Evolutionary conservation across 1,140 invertebrate species (phyloP), one percentile per base, ranked within the genome.

Genomic region (Pissodes strobi): DNA sequence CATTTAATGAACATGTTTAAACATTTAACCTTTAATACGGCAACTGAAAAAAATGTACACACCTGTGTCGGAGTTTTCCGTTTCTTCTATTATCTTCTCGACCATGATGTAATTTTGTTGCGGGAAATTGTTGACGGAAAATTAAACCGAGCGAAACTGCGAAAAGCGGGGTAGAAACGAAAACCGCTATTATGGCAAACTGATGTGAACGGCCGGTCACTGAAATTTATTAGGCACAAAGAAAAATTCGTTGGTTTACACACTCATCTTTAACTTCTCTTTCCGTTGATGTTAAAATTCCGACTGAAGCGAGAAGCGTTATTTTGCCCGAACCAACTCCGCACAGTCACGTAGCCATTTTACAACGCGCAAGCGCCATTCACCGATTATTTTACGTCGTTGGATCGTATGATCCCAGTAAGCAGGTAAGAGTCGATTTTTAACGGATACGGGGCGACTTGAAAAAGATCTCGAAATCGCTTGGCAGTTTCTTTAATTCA

Each of bases 41-140:
- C n/a, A 52, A 52, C 25, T 10, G 3, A 17, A 52, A 52, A 52
- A 25, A 30, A 52, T 17, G n/a, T 61, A 72, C 72, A 56, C 57
- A 74, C 73, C 73, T 70, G 70, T 60, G 55, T 74, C 73, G 58
- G 69, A 75, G 69, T 71, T 71, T 64, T 77, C 75, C 27, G 68
- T 61, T 71, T 77, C 75, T 66, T 77, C 75, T 41, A 76, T 68
- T 49, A 77, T 77, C 58, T 73, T 70, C 57, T 77, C 75, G 65
- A 77, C 75, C 75, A 77, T 77, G 53, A 69, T 69, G 69, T 49
- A 60, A 64, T 25, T 67, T 62, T 57, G 46, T 45, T 22, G 38
- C 27, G 12, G 34, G 5, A 30, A 39, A n/a, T n/a, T n/a, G n/a
- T n/a, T n/a, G n/a, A 48, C 19, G 51, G 13, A 45, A 45, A 46